These are phyloP conservation scores for Phytoseiulus persimilis DNA, from an alignment of 2,888 invertebrate genomes.

Conservation along the genomic window DNA sequence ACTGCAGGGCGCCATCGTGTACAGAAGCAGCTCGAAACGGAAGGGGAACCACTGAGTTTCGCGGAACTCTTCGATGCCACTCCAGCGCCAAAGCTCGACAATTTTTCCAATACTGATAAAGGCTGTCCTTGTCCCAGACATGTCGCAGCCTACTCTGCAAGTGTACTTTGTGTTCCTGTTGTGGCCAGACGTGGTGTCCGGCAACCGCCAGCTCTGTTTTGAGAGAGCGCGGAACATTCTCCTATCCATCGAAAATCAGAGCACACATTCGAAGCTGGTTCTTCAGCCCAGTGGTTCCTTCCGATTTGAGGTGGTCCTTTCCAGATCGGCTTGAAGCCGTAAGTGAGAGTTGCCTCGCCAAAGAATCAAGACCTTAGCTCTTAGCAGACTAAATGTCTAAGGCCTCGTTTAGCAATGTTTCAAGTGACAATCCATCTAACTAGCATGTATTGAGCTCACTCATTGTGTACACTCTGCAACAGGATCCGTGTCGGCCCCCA, in stretches of 20 bases:
- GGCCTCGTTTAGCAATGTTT: neutral
- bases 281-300: neutral
- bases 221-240: neutral
- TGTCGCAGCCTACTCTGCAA: too few relatives aligned
- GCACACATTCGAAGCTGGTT: neutral
- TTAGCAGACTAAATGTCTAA: neutral
- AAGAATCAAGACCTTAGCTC: neutral
- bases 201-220: neutral
- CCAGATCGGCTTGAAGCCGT: neutral
- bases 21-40: neutral
- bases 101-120: neutral
- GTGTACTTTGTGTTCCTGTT: too few relatives aligned
- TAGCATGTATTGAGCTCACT: neutral
- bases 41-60: neutral
- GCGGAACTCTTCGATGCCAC: neutral
- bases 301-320: neutral
- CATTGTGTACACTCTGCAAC: too few relatives aligned
- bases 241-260: neutral
- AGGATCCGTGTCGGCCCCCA: too few relatives aligned
- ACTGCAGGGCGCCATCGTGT: neutral
- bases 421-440: neutral
- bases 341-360: slow-evolving; percentile 5
- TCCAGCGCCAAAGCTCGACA: neutral
- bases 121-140: too few relatives aligned
- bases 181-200: too few relatives aligned